phyloP scores from a whole-genome alignment of 2,113 vertebrate species.

The Dicerorhinus sumatrensis region DNA sequence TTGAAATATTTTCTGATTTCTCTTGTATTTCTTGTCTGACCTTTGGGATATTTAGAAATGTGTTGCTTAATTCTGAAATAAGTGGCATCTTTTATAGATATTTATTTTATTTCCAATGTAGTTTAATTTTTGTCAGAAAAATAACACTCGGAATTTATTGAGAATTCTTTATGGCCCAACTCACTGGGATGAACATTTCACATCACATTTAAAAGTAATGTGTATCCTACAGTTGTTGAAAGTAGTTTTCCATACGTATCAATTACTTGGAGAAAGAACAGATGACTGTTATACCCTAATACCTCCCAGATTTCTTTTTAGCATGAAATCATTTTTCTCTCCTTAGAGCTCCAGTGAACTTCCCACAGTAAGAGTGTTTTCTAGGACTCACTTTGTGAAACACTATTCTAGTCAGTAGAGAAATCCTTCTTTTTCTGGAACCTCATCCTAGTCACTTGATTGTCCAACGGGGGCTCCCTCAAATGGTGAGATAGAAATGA shows the following conservation, averaged over 20 bases:
- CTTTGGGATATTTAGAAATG: background rate
- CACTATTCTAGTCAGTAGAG: background rate
- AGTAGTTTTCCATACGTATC: background rate
- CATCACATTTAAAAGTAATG: background rate
- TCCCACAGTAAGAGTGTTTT: background rate
- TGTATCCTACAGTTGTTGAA: background rate
- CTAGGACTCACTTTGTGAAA: background rate
- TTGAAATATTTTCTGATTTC: constrained; percentile 3
- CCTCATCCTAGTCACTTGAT: background rate
- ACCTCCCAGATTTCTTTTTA: background rate
- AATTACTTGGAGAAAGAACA: background rate
- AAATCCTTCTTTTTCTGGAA: background rate
- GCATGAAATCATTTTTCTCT: background rate
- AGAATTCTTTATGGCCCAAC: background rate
- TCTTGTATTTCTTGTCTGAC: background rate
- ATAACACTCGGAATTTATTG: background rate
- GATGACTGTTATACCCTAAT: background rate
- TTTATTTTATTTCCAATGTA: background rate
- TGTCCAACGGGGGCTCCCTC: background rate
- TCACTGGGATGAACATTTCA: background rate
- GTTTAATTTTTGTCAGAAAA: background rate
- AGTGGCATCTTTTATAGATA: background rate
- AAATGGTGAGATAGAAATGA: background rate
- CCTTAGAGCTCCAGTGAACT: background rate
- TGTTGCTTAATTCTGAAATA: background rate